These are phyloP conservation scores for Ectemnius lituratus DNA, from an alignment of 2,888 invertebrate species.

Conservation along the genomic window DNA sequence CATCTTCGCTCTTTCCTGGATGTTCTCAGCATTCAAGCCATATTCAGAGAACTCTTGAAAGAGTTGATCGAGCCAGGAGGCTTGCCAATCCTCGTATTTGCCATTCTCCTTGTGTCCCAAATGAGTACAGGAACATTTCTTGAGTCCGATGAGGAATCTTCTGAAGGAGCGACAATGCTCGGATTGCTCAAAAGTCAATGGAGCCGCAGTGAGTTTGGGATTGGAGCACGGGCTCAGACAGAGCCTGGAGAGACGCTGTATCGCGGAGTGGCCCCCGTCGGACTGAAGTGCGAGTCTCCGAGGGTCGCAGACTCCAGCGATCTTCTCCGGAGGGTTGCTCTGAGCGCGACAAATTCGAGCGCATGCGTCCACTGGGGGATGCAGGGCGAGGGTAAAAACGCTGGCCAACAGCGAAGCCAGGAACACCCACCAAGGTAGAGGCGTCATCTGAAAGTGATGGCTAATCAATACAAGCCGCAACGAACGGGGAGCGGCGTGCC, in stretches of 20 bases:
- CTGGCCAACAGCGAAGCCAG: constrained; percentile 60
- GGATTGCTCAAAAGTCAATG: constrained; percentile 4
- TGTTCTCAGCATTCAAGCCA: background rate
- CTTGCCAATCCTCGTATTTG: background rate
- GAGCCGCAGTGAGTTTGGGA: constrained; percentile 21
- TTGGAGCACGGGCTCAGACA: constrained; percentile 43
- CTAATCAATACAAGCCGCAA: constrained; percentile 73
- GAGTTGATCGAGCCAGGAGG: background rate
- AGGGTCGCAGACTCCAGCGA: constrained; percentile 36
- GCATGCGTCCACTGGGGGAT: constrained; percentile 51
- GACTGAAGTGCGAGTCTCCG: constrained; percentile 53
- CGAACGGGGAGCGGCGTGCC: constrained; percentile 49
- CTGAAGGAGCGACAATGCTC: constrained; percentile 23
- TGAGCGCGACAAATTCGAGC: constrained; percentile 45
- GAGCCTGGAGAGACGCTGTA: constrained; percentile 39
- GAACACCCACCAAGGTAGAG: constrained; percentile 64
- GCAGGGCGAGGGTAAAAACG: constrained; percentile 47
- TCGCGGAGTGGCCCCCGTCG: constrained; percentile 50
- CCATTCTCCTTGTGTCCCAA: background rate
- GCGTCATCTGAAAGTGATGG: constrained; percentile 76
- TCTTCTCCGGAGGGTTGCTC: constrained; percentile 22
- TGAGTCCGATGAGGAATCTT: background rate
- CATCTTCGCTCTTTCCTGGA: background rate
- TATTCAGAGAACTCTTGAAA: background rate
- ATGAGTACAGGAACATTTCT: constrained; percentile 19